Evolutionary conservation across 2,113 vertebrate genomes (phyloP).

Genomic region (Anthoscopus minutus): DNA sequence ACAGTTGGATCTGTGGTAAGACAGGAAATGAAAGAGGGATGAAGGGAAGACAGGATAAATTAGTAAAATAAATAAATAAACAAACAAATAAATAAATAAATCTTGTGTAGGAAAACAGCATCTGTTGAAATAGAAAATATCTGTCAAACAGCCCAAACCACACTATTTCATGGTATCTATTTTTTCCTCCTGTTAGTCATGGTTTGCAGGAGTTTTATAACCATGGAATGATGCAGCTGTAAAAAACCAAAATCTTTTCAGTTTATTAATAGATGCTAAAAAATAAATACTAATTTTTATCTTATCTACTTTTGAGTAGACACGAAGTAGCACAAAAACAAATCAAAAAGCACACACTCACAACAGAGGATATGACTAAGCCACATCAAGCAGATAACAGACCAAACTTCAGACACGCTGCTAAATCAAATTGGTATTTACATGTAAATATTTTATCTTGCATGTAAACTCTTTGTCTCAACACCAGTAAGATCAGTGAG

Average conservation of each 20-base stretch:
- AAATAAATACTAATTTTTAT: background rate
- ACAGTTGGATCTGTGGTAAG: conserved; percentile 33
- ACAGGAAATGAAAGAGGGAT: background rate
- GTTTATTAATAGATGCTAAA: background rate
- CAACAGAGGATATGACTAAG: background rate
- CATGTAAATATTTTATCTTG: conserved; percentile 1
- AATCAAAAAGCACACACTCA: background rate
- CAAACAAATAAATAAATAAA: background rate
- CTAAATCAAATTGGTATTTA: conserved; percentile 14
- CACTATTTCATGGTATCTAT: conserved; percentile 23
- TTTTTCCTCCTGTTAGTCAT: conserved; percentile 21
- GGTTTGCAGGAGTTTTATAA: conserved; percentile 45
- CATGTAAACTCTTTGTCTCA: background rate
- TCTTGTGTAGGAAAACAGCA: conserved; percentile 45
- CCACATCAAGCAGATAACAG: background rate
- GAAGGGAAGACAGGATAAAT: conserved; percentile 16
- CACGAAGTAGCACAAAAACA: background rate
- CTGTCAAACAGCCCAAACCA: conserved; percentile 62
- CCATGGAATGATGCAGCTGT: background rate
- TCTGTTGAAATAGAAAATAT: conserved; percentile 63
- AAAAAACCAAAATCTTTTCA: background rate
- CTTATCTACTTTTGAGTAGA: background rate
- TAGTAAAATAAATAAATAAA: background rate
- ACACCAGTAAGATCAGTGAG: background rate
- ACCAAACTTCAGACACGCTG: background rate